These are phyloP conservation scores for Caenorhabditis brenneri DNA, from an alignment of 1,140 invertebrate species.

Conservation along the genomic window DNA sequence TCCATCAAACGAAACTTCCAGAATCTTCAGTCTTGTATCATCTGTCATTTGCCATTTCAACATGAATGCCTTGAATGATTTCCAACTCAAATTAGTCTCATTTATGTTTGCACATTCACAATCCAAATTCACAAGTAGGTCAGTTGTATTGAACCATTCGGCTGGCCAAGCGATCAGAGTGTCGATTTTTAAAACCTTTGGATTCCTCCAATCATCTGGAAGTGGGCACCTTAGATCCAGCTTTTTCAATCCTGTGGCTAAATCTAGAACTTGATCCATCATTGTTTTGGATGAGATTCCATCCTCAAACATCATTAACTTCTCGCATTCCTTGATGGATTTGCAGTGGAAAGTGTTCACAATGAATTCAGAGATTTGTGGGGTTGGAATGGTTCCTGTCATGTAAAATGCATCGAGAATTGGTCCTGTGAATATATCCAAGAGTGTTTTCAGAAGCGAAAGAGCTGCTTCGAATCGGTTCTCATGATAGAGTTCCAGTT, in stretches of 20 bases:
- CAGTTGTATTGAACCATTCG: not conserved
- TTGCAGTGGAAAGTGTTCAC: not conserved
- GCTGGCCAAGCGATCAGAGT: not conserved
- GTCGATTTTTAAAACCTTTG: not conserved
- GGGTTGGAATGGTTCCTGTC: not conserved
- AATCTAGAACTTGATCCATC: not conserved
- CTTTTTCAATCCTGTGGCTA: not conserved
- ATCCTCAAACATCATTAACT: not conserved
- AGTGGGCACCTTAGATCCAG: not conserved
- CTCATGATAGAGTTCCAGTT: not conserved
- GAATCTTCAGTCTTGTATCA: not conserved
- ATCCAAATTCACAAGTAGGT: not conserved
- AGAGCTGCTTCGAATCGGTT: not conserved
- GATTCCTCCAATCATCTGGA: conserved; percentile 15
- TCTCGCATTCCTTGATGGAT: not conserved
- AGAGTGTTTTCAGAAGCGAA: not conserved
- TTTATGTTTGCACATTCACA: not conserved
- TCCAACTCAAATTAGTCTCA: not conserved
- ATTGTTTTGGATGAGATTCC: not conserved
- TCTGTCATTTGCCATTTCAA: not conserved
- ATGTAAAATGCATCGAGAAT: not conserved
- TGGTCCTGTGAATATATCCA: conserved; percentile 7
- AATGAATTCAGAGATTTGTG: not conserved
- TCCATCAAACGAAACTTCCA: conserved; percentile 13
- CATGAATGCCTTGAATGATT: conserved; percentile 2